These are phyloP conservation scores for Neosilurus hyrtlii DNA, from an alignment of 2,797 vertebrate genomes.

Conservation along the genomic window DNA sequence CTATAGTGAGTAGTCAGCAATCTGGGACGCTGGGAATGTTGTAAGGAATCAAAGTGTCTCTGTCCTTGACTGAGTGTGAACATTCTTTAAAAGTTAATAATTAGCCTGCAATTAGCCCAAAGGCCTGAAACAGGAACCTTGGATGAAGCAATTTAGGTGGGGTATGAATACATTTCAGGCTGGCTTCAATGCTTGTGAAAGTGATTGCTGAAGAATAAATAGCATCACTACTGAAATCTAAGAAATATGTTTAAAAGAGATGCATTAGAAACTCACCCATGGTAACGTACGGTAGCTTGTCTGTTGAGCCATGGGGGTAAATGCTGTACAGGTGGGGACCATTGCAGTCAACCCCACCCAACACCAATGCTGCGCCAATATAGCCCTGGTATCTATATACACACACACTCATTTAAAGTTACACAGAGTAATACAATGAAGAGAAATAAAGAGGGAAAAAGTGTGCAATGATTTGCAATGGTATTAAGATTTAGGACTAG, in stretches of 20 bases:
- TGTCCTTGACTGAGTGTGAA: background rate
- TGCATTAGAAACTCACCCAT: conserved; percentile 84
- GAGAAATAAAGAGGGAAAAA: background rate
- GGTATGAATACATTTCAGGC: background rate
- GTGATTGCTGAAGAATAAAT: background rate
- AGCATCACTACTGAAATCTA: background rate
- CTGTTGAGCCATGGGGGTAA: conserved; percentile 95
- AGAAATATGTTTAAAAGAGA: background rate
- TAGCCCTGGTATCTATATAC: conserved; percentile 90
- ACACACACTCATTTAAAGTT: background rate
- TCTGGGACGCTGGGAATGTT: no score
- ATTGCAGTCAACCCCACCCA: conserved; percentile 89
- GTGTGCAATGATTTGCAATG: background rate
- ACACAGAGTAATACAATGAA: background rate
- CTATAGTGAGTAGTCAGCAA: no score
- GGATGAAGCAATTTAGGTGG: background rate
- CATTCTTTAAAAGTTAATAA: background rate
- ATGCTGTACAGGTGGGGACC: conserved; percentile 96
- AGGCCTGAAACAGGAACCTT: background rate
- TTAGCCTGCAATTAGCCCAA: background rate
- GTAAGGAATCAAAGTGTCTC: no score
- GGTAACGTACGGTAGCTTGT: conserved; percentile 95
- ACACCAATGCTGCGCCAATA: conserved; percentile 90
- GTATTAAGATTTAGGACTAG: background rate
- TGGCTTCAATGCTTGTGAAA: background rate